Evolutionary conservation across 2,888 invertebrate species (phyloP).

Genomic region (Piscicola geometra): DNA sequence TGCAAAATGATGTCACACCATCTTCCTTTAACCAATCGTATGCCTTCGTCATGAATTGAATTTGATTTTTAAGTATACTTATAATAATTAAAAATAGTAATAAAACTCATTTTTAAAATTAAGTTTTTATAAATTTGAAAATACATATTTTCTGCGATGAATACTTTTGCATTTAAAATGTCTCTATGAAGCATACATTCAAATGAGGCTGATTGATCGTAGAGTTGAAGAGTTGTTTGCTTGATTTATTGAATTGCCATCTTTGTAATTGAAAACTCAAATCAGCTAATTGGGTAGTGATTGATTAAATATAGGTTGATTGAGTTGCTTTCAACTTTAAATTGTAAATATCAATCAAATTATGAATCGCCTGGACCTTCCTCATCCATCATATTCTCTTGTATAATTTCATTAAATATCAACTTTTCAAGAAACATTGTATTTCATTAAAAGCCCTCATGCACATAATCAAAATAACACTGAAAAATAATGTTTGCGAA

Average conservation of each 20-base stretch:
- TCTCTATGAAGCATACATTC: too few relatives aligned
- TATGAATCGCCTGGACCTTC: background rate
- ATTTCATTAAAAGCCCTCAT: too few relatives aligned
- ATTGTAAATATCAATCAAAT: constrained; percentile 4
- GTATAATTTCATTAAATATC: background rate
- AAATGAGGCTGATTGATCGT: too few relatives aligned
- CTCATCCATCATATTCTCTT: background rate
- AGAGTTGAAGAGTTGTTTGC: too few relatives aligned
- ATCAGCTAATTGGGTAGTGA: constrained; percentile 2
- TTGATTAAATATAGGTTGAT: background rate
- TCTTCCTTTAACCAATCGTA: constrained; percentile 20
- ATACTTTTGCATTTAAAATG: too few relatives aligned
- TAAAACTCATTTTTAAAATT: too few relatives aligned
- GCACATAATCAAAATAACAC: too few relatives aligned
- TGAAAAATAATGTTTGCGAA: too few relatives aligned
- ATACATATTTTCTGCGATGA: too few relatives aligned
- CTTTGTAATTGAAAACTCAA: background rate
- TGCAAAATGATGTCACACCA: background rate
- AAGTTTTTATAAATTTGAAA: too few relatives aligned
- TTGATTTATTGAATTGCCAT: background rate
- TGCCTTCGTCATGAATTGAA: constrained; percentile 1
- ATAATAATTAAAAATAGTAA: background rate
- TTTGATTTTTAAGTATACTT: background rate
- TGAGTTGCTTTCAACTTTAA: background rate
- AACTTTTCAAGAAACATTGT: background rate